A percentile compares a stretch with the other conserved stretches of the same genome.
Conservation (phyloP, 2,797 vertebrate genomes). For the Chaunax sp. region DNA sequence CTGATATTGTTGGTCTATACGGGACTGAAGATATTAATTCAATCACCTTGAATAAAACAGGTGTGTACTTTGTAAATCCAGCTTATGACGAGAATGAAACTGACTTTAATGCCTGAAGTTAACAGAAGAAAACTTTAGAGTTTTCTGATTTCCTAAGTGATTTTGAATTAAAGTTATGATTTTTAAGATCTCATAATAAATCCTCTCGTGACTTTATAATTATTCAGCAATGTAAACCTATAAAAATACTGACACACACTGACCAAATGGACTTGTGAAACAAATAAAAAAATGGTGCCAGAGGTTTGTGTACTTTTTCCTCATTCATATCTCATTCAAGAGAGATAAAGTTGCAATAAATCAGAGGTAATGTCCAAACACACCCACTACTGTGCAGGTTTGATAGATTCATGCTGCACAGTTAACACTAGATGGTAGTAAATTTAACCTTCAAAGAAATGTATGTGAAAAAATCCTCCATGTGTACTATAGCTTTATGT, state of each 20-base stretch:
- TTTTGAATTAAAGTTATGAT: conserved; percentile 24
- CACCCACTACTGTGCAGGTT: neutral
- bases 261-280: conserved; percentile 19
- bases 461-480: conserved; percentile 14
- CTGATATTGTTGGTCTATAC: conserved; percentile 55
- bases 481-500: conserved; percentile 2
- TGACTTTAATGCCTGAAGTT: conserved; percentile 75
- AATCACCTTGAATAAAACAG: conserved; percentile 68
- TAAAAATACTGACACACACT: conserved; percentile 1
- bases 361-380: conserved; percentile 30
- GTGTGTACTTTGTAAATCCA: conserved; percentile 88
- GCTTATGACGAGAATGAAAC: conserved; percentile 85
- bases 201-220: conserved; percentile 10
- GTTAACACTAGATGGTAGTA: conserved; percentile 50
- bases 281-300: conserved; percentile 43
- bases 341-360: conserved; percentile 35
- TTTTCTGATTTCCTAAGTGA: conserved; percentile 9
- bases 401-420: neutral
- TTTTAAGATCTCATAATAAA: conserved; percentile 10
- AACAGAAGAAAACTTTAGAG: neutral
- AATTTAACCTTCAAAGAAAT: conserved; percentile 24
- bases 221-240: neutral
- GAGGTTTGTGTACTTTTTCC: conserved; percentile 16
- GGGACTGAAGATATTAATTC: conserved; percentile 50
- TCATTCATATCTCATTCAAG: conserved; percentile 29